Conservation (phyloP, 2,888 invertebrate species). For the Poecilus cupreus region DNA sequence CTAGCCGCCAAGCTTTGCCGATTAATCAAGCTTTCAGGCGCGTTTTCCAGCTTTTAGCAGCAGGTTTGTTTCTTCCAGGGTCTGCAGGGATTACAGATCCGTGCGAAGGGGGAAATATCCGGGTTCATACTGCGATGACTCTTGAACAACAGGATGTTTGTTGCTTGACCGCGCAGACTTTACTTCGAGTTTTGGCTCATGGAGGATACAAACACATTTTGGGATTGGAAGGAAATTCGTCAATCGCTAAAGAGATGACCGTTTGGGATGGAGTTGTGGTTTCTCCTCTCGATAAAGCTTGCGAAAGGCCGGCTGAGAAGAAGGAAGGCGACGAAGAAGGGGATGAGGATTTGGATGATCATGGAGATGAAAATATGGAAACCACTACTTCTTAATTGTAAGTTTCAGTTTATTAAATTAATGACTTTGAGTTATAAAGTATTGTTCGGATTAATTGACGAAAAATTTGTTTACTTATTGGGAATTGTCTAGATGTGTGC, state of each 20-base stretch:
- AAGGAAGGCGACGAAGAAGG: constrained; percentile 82
- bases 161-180: constrained; percentile 94
- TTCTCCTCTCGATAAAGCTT: constrained; percentile 94
- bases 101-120: constrained; percentile 91
- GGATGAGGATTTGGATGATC: constrained; percentile 80
- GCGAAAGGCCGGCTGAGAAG: constrained; percentile 86
- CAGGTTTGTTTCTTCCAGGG: constrained; percentile 96
- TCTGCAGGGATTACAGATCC: constrained; percentile 94
- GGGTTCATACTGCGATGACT: constrained; percentile 93
- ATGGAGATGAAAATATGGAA: constrained; percentile 76
- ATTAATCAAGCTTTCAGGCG: constrained; percentile 94
- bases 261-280: constrained; percentile 98
- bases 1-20: constrained; percentile 92
- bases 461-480: neutral
- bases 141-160: constrained; percentile 94
- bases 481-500: constrained; percentile 16
- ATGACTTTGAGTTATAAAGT: constrained; percentile 2
- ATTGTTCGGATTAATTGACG: constrained; percentile 8
- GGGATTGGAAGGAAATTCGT: constrained; percentile 78
- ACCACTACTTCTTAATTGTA: constrained; percentile 67
- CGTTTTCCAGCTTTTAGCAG: constrained; percentile 92
- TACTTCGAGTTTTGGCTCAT: constrained; percentile 92
- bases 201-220: constrained; percentile 95
- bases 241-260: constrained; percentile 87
- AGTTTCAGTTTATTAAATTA: constrained; percentile 9